These are phyloP conservation scores for Trachelus stipa DNA, from an alignment of 2,888 invertebrate species.

Conservation along the genomic window DNA sequence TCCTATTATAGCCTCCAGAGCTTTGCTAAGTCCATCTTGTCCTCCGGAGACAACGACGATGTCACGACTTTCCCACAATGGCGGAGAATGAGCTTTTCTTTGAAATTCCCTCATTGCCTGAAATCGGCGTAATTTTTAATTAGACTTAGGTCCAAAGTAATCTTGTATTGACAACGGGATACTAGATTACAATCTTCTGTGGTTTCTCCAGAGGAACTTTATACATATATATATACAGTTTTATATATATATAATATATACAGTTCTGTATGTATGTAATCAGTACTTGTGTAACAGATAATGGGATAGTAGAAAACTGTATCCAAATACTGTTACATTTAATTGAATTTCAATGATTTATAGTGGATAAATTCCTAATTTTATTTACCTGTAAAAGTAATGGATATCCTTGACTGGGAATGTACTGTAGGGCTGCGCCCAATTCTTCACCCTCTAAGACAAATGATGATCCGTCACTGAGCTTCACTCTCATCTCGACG, in stretches of 20 bases:
- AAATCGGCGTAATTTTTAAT: constrained; percentile 16
- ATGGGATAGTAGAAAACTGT: background rate
- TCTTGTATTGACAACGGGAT: background rate
- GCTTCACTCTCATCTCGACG: constrained; percentile 71
- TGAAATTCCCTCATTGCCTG: constrained; percentile 75
- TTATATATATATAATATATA: too few relatives aligned
- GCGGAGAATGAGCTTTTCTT: constrained; percentile 74
- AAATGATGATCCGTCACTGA: constrained; percentile 70
- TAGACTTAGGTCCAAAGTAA: background rate
- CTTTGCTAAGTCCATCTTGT: constrained; percentile 82
- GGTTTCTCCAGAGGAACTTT: too few relatives aligned
- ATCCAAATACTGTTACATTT: background rate
- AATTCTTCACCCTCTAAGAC: constrained; percentile 72
- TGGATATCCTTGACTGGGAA: constrained; percentile 78
- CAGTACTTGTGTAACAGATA: background rate
- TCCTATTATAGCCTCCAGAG: constrained; percentile 78
- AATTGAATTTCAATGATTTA: background rate
- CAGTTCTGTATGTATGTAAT: background rate
- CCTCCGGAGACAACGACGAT: constrained; percentile 79
- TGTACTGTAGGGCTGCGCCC: constrained; percentile 78
- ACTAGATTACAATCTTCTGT: background rate
- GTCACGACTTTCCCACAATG: constrained; percentile 72
- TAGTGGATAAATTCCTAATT: background rate
- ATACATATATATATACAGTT: too few relatives aligned
- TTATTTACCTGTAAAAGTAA: constrained; percentile 54